Evolutionary conservation across 2,113 vertebrate species (phyloP).

Genomic region (Oxygymnocypris stewartii): DNA sequence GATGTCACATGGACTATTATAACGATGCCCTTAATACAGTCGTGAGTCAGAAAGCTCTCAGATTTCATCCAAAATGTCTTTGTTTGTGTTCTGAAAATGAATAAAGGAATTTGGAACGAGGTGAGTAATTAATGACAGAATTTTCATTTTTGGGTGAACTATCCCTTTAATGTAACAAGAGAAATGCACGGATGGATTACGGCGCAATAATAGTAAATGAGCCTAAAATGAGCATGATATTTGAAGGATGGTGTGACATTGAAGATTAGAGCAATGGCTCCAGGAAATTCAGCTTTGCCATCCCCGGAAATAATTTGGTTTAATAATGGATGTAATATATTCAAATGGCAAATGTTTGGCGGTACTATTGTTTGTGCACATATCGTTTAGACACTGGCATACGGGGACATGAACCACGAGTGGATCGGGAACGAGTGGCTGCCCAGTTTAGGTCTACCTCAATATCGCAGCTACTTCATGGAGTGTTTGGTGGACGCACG

Average conservation of each 20-base stretch:
- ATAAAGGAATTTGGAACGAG: no score
- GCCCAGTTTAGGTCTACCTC: constrained; percentile 96
- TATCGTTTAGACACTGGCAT: constrained; percentile 86
- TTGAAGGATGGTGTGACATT: neutral
- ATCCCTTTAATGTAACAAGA: neutral
- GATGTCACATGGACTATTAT: no score
- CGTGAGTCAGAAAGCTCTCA: no score
- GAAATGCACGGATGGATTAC: neutral
- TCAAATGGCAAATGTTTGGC: neutral
- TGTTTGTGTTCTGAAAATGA: no score
- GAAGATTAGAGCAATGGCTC: neutral
- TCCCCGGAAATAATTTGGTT: neutral
- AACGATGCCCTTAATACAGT: no score
- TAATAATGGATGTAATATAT: neutral
- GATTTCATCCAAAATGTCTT: no score
- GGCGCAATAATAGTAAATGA: neutral
- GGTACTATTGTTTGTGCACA: no score
- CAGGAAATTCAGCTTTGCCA: neutral
- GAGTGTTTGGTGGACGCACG: constrained; percentile 98
- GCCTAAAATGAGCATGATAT: neutral
- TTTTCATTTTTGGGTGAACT: no score
- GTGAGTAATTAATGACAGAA: no score
- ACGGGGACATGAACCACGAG: constrained; percentile 99
- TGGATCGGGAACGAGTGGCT: constrained; percentile 99
- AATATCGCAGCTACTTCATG: constrained; percentile 99